phyloP scores from a whole-genome alignment of 2,888 invertebrate species.

The Brassicogethes aeneus region DNA sequence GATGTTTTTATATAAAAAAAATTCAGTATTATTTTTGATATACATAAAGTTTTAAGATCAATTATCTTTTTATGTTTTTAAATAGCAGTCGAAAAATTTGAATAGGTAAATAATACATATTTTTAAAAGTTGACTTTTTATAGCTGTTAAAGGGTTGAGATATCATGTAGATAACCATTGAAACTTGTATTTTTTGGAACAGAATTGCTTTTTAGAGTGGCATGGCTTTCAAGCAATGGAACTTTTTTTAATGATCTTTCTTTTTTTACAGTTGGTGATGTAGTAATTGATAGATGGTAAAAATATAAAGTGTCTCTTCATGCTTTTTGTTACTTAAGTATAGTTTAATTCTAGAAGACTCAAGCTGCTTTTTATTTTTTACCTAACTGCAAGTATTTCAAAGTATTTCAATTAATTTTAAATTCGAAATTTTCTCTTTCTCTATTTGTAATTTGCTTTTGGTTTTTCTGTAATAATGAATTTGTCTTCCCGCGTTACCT shows the following conservation, averaged over 20 bases:
- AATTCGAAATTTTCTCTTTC: constrained; percentile 14
- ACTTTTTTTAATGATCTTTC: constrained; percentile 10
- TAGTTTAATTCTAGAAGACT: constrained; percentile 25
- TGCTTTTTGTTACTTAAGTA: constrained; percentile 23
- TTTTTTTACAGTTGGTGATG: constrained; percentile 59
- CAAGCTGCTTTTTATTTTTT: constrained; percentile 24
- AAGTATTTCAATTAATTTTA: too few relatives aligned
- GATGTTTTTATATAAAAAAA: too few relatives aligned
- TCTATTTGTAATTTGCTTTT: constrained; percentile 14
- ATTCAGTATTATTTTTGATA: too few relatives aligned
- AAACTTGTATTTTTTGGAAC: background rate
- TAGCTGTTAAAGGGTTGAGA: too few relatives aligned
- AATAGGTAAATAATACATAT: too few relatives aligned
- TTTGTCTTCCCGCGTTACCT: constrained; percentile 31
- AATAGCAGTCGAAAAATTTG: too few relatives aligned
- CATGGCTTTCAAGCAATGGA: background rate
- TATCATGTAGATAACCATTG: background rate
- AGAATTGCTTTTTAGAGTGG: background rate
- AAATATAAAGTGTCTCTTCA: constrained; percentile 27
- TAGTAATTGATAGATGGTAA: constrained; percentile 63
- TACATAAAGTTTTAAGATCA: too few relatives aligned
- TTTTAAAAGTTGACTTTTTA: too few relatives aligned
- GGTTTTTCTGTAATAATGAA: too few relatives aligned
- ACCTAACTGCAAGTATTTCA: too few relatives aligned
- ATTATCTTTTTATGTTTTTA: too few relatives aligned